phyloP scores from a whole-genome alignment of 2,797 vertebrate species.

The Acanthurus tractus region DNA sequence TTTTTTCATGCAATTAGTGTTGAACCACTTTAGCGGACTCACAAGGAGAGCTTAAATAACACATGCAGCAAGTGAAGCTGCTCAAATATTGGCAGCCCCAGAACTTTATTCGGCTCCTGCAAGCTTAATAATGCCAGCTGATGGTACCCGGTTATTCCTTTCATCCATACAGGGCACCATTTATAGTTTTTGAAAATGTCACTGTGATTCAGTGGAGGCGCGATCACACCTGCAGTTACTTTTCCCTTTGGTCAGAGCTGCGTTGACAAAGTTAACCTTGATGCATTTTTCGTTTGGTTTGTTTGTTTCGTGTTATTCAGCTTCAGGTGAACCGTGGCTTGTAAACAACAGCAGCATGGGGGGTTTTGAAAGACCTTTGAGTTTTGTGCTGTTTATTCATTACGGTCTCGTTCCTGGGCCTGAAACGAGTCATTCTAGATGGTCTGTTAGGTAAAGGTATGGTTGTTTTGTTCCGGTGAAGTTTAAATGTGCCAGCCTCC shows the following conservation, averaged over 20 bases:
- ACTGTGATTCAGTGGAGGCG: conserved; percentile 28
- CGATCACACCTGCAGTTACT: conserved; percentile 19
- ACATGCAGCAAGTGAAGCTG: conserved; percentile 31
- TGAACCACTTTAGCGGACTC: conserved; percentile 38
- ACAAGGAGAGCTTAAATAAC: conserved; percentile 45
- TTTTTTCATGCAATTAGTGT: conserved; percentile 22
- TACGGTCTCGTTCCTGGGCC: neutral
- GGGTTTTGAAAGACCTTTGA: neutral
- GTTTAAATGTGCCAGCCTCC: neutral
- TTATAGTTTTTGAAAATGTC: conserved; percentile 51
- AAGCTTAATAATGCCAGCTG: conserved; percentile 25
- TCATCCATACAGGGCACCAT: conserved; percentile 14
- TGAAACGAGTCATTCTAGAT: neutral
- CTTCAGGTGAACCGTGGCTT: conserved; percentile 1
- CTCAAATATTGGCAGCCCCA: conserved; percentile 44
- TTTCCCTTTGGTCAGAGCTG: conserved; percentile 11
- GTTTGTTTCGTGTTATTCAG: neutral
- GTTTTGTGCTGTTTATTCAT: neutral
- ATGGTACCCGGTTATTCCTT: conserved; percentile 16
- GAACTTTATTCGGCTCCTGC: conserved; percentile 36
- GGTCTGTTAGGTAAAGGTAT: neutral
- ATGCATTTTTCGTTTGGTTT: conserved; percentile 4
- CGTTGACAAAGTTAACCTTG: neutral
- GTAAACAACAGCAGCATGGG: neutral
- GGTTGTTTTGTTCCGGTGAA: neutral